Conservation (phyloP, 2,888 invertebrate species). For the Caenorhabditis sp. region DNA sequence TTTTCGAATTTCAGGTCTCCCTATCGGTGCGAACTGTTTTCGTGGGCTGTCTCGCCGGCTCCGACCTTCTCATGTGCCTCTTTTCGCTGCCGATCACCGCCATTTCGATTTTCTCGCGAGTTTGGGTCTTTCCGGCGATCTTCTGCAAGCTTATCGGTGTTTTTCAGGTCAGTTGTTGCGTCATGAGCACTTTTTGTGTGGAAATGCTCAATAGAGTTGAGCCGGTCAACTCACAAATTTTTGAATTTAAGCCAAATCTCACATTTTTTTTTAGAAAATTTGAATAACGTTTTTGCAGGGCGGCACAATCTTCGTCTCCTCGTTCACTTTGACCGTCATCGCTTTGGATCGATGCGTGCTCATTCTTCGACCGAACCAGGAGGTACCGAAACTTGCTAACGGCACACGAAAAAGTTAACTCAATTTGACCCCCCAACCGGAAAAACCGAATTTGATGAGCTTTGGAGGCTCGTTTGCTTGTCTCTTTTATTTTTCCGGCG, state of each 20-base stretch:
- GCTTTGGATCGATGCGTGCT: constrained; percentile 77
- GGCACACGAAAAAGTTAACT: background rate
- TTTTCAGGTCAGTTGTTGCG: constrained; percentile 73
- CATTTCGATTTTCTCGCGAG: constrained; percentile 73
- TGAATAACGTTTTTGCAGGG: too few species aligned
- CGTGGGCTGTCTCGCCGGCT: constrained; percentile 70
- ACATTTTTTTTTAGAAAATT: background rate
- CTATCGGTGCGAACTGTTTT: constrained; percentile 73
- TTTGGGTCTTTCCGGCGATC: constrained; percentile 76
- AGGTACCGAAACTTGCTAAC: constrained; percentile 55
- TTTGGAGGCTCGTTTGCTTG: background rate
- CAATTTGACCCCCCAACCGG: background rate
- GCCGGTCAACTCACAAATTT: background rate
- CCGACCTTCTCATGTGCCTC: constrained; percentile 71
- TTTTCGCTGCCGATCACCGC: constrained; percentile 77
- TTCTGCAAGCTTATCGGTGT: constrained; percentile 77
- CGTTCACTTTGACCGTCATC: constrained; percentile 77
- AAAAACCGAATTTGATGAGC: constrained; percentile 10
- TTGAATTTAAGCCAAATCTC: background rate
- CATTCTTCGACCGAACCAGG: constrained; percentile 71
- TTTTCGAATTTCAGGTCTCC: constrained; percentile 70
- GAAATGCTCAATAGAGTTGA: background rate
- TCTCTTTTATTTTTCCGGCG: background rate
- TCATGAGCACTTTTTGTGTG: background rate
- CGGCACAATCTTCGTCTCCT: constrained; percentile 77